Evolutionary conservation across 2,113 vertebrate genomes (phyloP).

Genomic region (Dipodomys merriami): DNA sequence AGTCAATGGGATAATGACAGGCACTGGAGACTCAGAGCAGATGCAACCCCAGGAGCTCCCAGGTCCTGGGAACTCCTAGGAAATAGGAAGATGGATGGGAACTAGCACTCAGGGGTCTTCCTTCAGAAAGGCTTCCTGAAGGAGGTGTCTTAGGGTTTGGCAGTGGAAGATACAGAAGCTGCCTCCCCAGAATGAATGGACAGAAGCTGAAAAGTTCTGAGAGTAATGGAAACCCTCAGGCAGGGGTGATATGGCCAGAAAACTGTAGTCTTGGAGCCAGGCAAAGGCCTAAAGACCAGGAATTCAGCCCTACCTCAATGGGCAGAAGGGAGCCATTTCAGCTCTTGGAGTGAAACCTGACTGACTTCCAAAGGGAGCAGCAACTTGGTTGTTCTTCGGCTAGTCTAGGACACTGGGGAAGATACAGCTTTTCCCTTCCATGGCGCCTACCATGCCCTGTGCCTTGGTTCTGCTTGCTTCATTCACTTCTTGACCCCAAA

Average conservation of each 20-base stretch:
- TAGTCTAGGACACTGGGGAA: not conserved
- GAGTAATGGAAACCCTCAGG: not conserved
- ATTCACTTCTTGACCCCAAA: not conserved
- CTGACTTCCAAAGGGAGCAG: not conserved
- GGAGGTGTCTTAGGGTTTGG: not conserved
- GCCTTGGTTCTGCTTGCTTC: not conserved
- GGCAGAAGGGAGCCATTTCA: not conserved
- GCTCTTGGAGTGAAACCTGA: not conserved
- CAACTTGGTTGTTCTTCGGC: not conserved
- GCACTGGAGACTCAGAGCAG: not conserved
- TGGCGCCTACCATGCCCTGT: not conserved
- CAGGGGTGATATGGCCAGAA: not conserved
- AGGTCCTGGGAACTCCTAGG: not conserved
- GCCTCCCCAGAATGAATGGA: constrained; percentile 3
- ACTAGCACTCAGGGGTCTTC: not conserved
- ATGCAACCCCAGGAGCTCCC: not conserved
- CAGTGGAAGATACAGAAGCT: not conserved
- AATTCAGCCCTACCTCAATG: not conserved
- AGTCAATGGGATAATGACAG: not conserved
- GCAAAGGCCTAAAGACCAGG: not conserved
- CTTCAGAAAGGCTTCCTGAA: constrained; percentile 35
- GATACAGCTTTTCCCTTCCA: not conserved
- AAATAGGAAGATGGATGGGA: not conserved
- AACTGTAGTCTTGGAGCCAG: not conserved
- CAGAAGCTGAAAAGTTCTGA: not conserved